Evolutionary conservation across 2,888 invertebrate genomes (phyloP).

Genomic region (Drosophila monieri): DNA sequence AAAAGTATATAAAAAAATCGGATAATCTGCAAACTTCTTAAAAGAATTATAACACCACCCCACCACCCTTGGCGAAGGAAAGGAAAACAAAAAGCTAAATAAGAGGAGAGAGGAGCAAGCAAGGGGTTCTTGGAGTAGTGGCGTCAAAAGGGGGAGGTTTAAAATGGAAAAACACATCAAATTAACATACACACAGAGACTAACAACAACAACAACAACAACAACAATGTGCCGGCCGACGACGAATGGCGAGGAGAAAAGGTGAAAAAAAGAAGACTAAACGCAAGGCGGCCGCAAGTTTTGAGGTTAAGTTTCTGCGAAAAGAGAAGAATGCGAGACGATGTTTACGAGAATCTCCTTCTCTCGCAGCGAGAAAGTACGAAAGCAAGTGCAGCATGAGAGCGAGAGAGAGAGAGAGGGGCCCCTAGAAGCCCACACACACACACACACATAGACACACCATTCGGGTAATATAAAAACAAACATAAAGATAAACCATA

Average conservation of each 20-base stretch:
- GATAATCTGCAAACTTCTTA: conserved; percentile 5
- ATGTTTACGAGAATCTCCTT: conserved; percentile 13
- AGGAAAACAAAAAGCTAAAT: conserved; percentile 25
- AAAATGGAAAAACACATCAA: conserved; percentile 57
- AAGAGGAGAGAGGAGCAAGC: conserved; percentile 4
- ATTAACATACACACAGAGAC: conserved; percentile 59
- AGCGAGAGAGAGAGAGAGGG: conserved; percentile 20
- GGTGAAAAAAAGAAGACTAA: conserved; percentile 26
- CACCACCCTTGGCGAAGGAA: conserved; percentile 13
- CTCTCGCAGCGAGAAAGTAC: conserved; percentile 2
- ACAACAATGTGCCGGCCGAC: conserved; percentile 36
- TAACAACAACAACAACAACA: conserved; percentile 36
- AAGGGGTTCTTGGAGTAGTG: conserved; percentile 7
- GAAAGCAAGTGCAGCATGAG: conserved; percentile 43
- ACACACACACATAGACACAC: conserved; percentile 25
- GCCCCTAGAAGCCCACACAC: conserved; percentile 46
- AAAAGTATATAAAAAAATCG: conserved; percentile 5
- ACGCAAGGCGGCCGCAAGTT: conserved; percentile 58
- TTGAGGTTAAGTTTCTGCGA: conserved; percentile 75
- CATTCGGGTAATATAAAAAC: conserved; percentile 62
- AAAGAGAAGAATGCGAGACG: conserved; percentile 27
- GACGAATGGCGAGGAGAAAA: conserved; percentile 34
- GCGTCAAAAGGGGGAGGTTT: conserved; percentile 28
- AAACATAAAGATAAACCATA: conserved; percentile 75
- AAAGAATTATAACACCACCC: conserved; percentile 30